Evolutionary conservation across 2,888 invertebrate species (phyloP), one percentile per base, ranked within the genome.

Genomic region (Coronaproctus castanopsis): DNA sequence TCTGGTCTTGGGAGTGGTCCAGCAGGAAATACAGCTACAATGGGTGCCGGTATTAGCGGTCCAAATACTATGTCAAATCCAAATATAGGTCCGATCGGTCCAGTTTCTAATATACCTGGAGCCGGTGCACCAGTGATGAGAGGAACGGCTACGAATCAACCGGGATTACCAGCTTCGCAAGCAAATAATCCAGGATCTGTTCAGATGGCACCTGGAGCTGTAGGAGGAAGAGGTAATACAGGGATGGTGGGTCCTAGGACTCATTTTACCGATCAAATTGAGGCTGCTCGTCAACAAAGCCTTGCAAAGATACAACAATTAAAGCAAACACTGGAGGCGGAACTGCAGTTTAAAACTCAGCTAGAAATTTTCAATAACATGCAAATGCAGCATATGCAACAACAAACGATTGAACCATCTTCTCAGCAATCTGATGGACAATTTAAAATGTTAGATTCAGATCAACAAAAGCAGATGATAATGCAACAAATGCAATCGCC

Each of bases 321-420:
- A 61, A 81, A 83, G 65, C 85, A 86, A 71, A 85, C 84, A 0
- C 70, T 87, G 61, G 85, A 86, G 69, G 85, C 83, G 0, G 82
- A 82, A 68, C 80, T 83, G 50, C 85, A 86, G 71, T 85, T 83
- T 71, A 85, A 85, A 71, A 81, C 80, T 36, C 84, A 85, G 69
- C 75, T 85, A 73, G 84, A 84, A 71, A 23, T 19, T 23, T 22
- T 57, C 1, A 57, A 60, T 52, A 57, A 62, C 23, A 57, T 62
- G 62, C 58, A 62, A n/a, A 62, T 61, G 24, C 61, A 57, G 23
- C 61, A 62, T 53, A 60, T 60, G 59, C 58, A 61, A 19, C 59
- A 56, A 50, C 51, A 55, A 48, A 48, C 60, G n/a, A 54, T 54
- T 55, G 55, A 55, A 50, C 54, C 57, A 55, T 62, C 54, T 51